phyloP scores from a whole-genome alignment of 2,113 vertebrate species.

The Microtus richardsoni region DNA sequence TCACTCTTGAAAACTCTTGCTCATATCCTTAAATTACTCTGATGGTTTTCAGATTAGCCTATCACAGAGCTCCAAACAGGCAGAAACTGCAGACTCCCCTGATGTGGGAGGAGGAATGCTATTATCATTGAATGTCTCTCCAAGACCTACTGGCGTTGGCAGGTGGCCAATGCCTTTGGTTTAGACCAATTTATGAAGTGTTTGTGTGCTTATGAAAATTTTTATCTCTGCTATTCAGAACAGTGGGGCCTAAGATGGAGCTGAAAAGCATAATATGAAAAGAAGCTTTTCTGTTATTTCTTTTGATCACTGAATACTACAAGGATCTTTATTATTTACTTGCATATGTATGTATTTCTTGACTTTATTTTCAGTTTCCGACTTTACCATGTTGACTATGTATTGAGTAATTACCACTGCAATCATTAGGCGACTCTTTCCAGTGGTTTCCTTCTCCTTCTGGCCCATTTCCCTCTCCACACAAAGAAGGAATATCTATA shows the following conservation, averaged over 20 bases:
- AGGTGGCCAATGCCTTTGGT: background rate
- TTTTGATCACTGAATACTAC: background rate
- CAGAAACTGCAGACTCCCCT: background rate
- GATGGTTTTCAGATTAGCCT: constrained; percentile 37
- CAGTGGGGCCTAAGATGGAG: background rate
- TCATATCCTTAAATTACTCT: constrained; percentile 48
- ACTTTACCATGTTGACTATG: background rate
- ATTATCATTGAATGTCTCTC: background rate
- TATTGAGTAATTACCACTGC: background rate
- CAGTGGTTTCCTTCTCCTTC: background rate
- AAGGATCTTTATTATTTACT: background rate
- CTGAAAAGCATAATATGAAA: constrained; percentile 11
- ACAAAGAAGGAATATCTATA: constrained; percentile 14
- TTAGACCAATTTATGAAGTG: constrained; percentile 39
- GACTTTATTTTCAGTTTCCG: background rate
- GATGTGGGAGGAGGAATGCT: background rate
- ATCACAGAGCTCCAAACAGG: constrained; percentile 15
- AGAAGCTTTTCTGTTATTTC: constrained; percentile 26
- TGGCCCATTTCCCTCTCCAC: background rate
- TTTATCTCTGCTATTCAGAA: constrained; percentile 57
- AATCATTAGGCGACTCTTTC: background rate
- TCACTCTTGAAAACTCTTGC: background rate
- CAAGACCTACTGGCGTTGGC: background rate
- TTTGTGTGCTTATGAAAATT: constrained; percentile 44
- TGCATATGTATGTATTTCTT: background rate